Base-by-base conservation (phyloP, 2,797 vertebrate genomes). In the Dipus sagitta region DNA sequence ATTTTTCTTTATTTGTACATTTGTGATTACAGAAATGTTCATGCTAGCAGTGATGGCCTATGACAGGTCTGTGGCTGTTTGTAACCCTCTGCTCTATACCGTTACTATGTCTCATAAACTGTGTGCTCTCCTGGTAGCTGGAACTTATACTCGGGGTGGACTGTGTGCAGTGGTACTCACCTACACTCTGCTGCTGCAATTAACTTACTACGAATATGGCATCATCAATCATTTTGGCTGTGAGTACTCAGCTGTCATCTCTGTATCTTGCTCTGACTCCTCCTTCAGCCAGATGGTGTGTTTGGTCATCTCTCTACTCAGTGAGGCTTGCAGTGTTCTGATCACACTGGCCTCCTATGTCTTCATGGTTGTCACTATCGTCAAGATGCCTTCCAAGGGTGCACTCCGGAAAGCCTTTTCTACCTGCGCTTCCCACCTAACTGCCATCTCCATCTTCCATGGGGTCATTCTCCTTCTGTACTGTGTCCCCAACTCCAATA, bases 1-100 rank as follows among this genome's bases (percentile, higher is more conserved):
- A 7, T 92, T 79, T 92, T 86, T 92, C 76, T 92, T 92, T 30
- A 58, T 54, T 18, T 86, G 67, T 20, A 10, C 71, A 0, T 85
- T 62, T 77, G 90, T 92, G 32, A 91, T 96, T 24, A 88, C 38
- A 17, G 92, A 96, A 58, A 95, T 95, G 91, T 93, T 86, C 71
- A 87, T 93, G 75, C 9, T 95, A 14, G 93, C 79, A 1, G 78
- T 94, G 32, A 96, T 96, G 95, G 92, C 94, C 34, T 95, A 81
- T 74, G 91, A 96, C 28, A 21, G 38, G 0, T 93, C 94, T 52
- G 81, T 94, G 47, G 88, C 91, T 18, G 52, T 95, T 5, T 94
- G 74, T 15, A 96, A 90, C 2, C 91, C 94, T 0, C 34, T 96
- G 32, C 74, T 91, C 38, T 96, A 95, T 6, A 87, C 72, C 20